Evolutionary conservation across 2,113 vertebrate genomes (phyloP).

Genomic region (Paramisgurnus dabryanus): DNA sequence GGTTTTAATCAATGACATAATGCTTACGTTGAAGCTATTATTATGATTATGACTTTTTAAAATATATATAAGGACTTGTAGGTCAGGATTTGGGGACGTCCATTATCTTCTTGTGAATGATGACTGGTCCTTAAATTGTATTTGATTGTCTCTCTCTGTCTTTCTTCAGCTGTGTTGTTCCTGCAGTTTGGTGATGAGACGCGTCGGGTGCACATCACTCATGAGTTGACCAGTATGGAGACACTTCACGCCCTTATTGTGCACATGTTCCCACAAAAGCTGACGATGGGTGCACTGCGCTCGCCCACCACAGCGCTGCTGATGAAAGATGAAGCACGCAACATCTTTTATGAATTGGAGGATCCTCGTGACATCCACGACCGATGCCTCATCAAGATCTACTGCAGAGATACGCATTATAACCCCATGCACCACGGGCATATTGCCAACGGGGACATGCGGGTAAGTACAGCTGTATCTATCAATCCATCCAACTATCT

Average conservation of each 20-base stretch:
- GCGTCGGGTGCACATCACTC: constrained; percentile 92
- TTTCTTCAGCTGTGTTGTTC: constrained; percentile 86
- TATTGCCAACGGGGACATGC: constrained; percentile 91
- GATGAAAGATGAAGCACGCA: constrained; percentile 95
- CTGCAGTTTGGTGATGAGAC: constrained; percentile 97
- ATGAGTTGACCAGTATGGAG: constrained; percentile 97
- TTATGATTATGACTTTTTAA: too few relatives aligned
- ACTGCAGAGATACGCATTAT: constrained; percentile 76
- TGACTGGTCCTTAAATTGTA: neutral
- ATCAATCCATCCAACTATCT: too few relatives aligned
- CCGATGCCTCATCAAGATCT: constrained; percentile 97
- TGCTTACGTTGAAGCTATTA: too few relatives aligned
- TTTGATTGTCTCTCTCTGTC: constrained; percentile 12
- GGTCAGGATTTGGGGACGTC: too few relatives aligned
- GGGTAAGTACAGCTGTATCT: constrained; percentile 74
- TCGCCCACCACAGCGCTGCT: constrained; percentile 94
- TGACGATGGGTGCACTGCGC: constrained; percentile 95
- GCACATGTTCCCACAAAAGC: constrained; percentile 99
- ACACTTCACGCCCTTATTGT: constrained; percentile 95
- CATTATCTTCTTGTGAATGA: too few relatives aligned
- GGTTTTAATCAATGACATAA: neutral
- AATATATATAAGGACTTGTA: too few relatives aligned
- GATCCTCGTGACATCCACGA: constrained; percentile 96
- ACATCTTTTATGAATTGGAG: constrained; percentile 97
- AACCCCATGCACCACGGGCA: constrained; percentile 85